Conservation (phyloP, 2,113 vertebrate genomes). For the Seriola rivoliana region DNA sequence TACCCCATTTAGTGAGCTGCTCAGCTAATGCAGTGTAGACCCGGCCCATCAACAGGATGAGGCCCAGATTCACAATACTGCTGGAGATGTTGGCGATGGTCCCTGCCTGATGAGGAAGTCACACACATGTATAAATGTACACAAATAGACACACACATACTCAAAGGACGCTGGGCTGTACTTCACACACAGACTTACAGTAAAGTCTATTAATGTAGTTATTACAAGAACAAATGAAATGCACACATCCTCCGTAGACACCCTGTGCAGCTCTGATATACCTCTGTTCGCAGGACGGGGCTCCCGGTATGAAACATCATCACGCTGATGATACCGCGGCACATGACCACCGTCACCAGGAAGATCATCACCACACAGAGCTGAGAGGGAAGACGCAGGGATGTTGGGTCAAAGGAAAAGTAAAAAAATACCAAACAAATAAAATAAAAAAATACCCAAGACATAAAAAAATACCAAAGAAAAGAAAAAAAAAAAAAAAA, state of each 20-base stretch:
- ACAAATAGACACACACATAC: background rate
- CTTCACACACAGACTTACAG: background rate
- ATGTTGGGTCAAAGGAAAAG: no score
- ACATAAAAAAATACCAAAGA: no score
- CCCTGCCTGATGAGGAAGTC: conserved; percentile 77
- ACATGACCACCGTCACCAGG: conserved; percentile 88
- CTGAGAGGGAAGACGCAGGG: conserved; percentile 58
- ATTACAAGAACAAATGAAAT: background rate
- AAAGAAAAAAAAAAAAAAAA: no score
- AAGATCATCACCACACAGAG: conserved; percentile 87
- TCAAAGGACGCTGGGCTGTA: background rate
- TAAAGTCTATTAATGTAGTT: background rate
- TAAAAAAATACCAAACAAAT: no score
- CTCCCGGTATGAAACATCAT: conserved; percentile 86
- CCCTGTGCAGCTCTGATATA: conserved; percentile 16
- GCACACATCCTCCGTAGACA: background rate
- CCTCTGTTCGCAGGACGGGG: conserved; percentile 85
- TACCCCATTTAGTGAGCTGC: conserved; percentile 88
- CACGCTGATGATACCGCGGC: conserved; percentile 84
- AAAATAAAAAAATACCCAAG: no score
- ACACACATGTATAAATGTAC: background rate
- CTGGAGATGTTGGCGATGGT: conserved; percentile 87
- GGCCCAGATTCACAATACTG: conserved; percentile 85
- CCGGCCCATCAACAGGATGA: conserved; percentile 86
- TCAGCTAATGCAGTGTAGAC: conserved; percentile 86